Evolutionary conservation across 2,113 vertebrate genomes (phyloP).

Genomic region (Coptodon rendalli): DNA sequence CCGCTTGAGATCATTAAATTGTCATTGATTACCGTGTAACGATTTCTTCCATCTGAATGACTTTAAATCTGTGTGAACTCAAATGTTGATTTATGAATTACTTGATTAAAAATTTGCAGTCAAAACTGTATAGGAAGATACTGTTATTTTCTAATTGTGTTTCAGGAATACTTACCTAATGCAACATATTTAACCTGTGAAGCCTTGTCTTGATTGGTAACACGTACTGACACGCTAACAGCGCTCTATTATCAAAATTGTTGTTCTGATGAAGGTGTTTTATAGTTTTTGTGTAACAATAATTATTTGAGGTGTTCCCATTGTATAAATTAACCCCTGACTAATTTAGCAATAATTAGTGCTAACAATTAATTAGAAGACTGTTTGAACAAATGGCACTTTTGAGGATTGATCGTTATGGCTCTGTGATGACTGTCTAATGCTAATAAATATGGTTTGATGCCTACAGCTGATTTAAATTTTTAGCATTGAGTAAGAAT

Average conservation of each 20-base stretch:
- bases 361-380: not conserved
- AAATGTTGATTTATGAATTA: slow-evolving; percentile 15
- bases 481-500: not conserved
- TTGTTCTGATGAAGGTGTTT: not conserved
- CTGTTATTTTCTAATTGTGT: not conserved
- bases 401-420: not conserved
- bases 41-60: slow-evolving; percentile 19
- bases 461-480: not conserved
- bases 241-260: not conserved
- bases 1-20: slow-evolving; percentile 6
- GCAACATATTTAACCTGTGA: slow-evolving; percentile 2
- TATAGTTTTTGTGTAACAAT: not conserved
- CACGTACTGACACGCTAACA: not conserved
- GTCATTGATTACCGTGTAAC: slow-evolving; percentile 8
- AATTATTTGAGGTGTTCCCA: not conserved
- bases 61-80: not conserved
- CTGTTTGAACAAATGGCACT: slow-evolving; percentile 32
- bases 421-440: slow-evolving; percentile 13
- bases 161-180: not conserved
- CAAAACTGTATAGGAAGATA: not conserved
- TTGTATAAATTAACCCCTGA: not conserved
- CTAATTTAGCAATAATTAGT: slow-evolving; percentile 31
- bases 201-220: not conserved
- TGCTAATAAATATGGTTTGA: slow-evolving; percentile 50
- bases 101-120: not conserved